These are phyloP conservation scores for Nemapogon koenigi DNA, from an alignment of 2,888 invertebrate species.

Conservation along the genomic window DNA sequence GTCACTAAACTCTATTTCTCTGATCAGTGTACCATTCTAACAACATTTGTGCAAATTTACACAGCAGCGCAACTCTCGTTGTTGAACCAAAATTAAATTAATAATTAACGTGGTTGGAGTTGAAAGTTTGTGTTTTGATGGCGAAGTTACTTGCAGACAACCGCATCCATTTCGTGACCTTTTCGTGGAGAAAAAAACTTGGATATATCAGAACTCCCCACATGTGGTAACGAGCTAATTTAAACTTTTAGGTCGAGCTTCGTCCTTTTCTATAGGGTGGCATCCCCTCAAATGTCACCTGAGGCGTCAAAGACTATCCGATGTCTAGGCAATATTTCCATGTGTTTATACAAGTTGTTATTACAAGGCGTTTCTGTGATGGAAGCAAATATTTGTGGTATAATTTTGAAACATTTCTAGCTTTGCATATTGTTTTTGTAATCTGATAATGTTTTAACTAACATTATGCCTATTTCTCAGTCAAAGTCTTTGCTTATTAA, in stretches of 20 bases:
- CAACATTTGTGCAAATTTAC: neutral
- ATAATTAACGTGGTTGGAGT: constrained; percentile 4
- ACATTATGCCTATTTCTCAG: too few relatives aligned
- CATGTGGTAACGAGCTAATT: constrained; percentile 63
- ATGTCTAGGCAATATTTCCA: constrained; percentile 8
- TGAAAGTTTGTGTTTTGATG: neutral
- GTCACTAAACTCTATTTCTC: too few relatives aligned
- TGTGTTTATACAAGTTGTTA: constrained; percentile 8
- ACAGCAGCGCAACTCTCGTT: neutral
- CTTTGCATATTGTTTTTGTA: too few relatives aligned
- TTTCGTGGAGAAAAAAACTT: constrained; percentile 50
- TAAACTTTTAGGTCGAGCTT: constrained; percentile 57
- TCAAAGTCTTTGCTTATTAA: too few relatives aligned
- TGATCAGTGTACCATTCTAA: constrained; percentile 14
- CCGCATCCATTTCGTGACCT: constrained; percentile 29
- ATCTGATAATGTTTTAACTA: too few relatives aligned
- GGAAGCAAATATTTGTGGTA: neutral
- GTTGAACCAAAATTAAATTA: constrained; percentile 1
- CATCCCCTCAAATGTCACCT: constrained; percentile 45
- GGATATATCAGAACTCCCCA: constrained; percentile 36
- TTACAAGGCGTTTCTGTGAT: constrained; percentile 5
- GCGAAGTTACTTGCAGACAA: neutral
- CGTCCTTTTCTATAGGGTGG: constrained; percentile 34
- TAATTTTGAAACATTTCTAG: too few relatives aligned
- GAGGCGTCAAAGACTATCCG: constrained; percentile 27